A percentile compares a stretch with the other conserved stretches of the same genome.
phyloP scores from a whole-genome alignment of 1,140 invertebrate species.

The Manduca sexta region DNA sequence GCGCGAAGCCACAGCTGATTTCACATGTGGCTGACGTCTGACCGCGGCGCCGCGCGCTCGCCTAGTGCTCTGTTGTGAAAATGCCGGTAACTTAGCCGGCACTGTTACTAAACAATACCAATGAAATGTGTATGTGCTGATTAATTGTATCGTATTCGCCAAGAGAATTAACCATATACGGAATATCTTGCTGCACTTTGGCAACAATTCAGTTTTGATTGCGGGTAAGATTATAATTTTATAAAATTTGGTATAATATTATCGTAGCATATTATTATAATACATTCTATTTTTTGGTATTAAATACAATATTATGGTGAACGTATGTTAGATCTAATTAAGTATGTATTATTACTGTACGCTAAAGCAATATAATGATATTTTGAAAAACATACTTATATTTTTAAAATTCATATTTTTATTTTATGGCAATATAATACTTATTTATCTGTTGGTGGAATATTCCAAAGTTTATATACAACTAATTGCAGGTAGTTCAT shows the following conservation, averaged over 20 bases:
- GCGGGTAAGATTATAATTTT: slow-evolving; percentile 21
- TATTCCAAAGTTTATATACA: no score
- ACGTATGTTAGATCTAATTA: background rate
- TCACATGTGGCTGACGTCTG: slow-evolving; percentile 47
- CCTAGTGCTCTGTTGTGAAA: slow-evolving; percentile 27
- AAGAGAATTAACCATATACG: slow-evolving; percentile 3
- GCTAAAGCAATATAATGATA: background rate
- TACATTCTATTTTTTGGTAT: background rate
- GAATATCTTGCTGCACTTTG: slow-evolving; percentile 3
- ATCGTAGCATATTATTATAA: background rate
- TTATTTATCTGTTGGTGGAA: no score
- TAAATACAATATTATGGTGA: background rate
- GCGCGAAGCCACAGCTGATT: slow-evolving; percentile 66
- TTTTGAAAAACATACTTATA: background rate
- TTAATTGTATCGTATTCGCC: slow-evolving; percentile 7
- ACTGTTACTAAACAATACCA: slow-evolving; percentile 17
- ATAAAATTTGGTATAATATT: background rate
- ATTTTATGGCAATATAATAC: no score
- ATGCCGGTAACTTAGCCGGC: slow-evolving; percentile 40
- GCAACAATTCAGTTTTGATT: background rate
- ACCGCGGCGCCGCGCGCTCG: slow-evolving; percentile 37
- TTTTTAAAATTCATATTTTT: background rate
- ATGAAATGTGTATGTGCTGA: slow-evolving; percentile 35
- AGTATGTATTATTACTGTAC: background rate
- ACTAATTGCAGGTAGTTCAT: no score